These are phyloP conservation scores for Uria aalge DNA, from an alignment of 2,113 vertebrate genomes.

Conservation along the genomic window DNA sequence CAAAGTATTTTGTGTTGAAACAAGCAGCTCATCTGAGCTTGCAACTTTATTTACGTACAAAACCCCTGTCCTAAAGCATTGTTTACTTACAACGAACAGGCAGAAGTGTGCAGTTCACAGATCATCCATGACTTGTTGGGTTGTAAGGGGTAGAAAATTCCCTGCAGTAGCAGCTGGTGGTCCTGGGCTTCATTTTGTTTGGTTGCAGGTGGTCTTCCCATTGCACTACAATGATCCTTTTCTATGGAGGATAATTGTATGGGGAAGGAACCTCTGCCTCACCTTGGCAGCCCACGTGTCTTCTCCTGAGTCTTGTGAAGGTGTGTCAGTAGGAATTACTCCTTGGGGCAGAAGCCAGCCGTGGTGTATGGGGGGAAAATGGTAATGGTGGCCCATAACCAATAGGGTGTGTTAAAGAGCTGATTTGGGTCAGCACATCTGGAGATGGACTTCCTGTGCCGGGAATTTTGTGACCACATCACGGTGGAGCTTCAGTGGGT, in stretches of 20 bases:
- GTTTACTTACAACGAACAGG: rapidly evolving
- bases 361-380: background rate
- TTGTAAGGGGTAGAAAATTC: background rate
- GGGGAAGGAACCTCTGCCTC: background rate
- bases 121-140: background rate
- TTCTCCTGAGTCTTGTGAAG: background rate
- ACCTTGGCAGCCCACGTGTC: background rate
- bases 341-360: background rate
- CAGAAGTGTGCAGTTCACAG: background rate
- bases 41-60: background rate
- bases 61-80: background rate
- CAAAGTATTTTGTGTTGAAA: background rate
- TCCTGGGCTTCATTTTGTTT: background rate
- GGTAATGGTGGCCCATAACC: background rate
- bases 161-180: background rate
- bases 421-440: background rate
- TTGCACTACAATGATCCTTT: background rate
- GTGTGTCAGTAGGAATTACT: background rate
- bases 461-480: background rate
- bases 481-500: rapidly evolving
- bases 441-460: background rate
- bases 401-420: background rate
- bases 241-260: background rate
- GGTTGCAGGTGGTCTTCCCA: background rate
- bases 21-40: background rate